phyloP scores from a whole-genome alignment of 2,113 vertebrate species.

The Rousettus leschenaultii region DNA sequence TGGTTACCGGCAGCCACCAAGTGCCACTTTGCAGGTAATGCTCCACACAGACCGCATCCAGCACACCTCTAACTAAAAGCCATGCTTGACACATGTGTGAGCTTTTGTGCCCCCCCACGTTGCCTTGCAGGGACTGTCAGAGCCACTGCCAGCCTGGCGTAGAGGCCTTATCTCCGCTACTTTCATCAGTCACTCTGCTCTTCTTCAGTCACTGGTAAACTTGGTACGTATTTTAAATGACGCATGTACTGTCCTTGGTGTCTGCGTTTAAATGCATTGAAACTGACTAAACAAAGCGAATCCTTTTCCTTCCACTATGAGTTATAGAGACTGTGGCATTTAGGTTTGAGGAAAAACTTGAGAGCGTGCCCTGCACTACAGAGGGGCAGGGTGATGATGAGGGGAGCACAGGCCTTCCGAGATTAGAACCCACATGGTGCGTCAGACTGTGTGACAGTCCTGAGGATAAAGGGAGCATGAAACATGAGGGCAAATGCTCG shows the following conservation, averaged over 20 bases:
- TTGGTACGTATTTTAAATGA: constrained; percentile 58
- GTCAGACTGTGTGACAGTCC: not conserved
- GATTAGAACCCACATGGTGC: not conserved
- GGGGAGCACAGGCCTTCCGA: not conserved
- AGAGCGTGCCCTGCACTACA: not conserved
- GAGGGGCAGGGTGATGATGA: not conserved
- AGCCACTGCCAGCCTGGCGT: constrained; percentile 51
- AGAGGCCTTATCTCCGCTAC: constrained; percentile 55
- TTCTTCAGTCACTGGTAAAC: constrained; percentile 37
- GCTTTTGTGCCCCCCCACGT: not conserved
- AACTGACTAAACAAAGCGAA: constrained; percentile 70
- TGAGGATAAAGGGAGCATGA: not conserved
- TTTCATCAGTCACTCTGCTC: constrained; percentile 66
- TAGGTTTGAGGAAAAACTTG: constrained; percentile 26
- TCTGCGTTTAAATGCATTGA: constrained; percentile 74
- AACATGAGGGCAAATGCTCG: not conserved
- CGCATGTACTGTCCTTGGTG: constrained; percentile 74
- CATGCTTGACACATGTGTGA: not conserved
- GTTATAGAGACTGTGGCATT: constrained; percentile 67
- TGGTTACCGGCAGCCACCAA: not conserved
- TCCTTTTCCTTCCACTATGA: constrained; percentile 66
- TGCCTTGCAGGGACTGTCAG: not conserved
- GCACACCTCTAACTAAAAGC: constrained; percentile 3
- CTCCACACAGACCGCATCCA: not conserved
- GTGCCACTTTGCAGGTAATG: not conserved